phyloP scores from a whole-genome alignment of 1,140 invertebrate genomes.

The Sitophilus oryzae region DNA sequence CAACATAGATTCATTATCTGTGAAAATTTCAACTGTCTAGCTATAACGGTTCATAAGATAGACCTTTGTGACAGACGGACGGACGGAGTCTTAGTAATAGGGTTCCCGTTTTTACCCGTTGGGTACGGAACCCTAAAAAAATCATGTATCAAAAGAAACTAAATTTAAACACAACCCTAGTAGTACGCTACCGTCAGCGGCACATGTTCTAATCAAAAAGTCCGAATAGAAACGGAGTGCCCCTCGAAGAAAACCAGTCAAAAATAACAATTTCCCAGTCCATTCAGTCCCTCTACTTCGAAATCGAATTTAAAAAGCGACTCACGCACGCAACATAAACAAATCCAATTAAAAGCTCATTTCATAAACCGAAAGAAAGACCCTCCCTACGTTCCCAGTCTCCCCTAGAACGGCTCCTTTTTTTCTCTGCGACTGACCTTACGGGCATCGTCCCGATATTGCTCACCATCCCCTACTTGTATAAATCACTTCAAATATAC shows the following conservation, averaged over 20 bases:
- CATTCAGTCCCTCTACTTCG: conserved; percentile 24
- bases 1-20: no score
- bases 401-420: no score
- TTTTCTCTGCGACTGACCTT: neutral
- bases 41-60: no score
- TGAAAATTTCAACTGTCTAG: no score
- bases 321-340: conserved; percentile 29
- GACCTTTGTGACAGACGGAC: no score
- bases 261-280: conserved; percentile 29
- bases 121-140: no score
- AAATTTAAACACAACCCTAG: no score
- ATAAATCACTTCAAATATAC: no score
- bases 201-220: conserved; percentile 8
- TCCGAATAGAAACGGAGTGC: conserved; percentile 1
- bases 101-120: no score
- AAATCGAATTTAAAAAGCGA: conserved; percentile 26
- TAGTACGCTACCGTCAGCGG: neutral
- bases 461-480: neutral
- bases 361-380: conserved; percentile 20
- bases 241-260: neutral
- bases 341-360: conserved; percentile 30
- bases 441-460: neutral
- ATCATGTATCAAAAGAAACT: no score
- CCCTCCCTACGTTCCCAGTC: neutral
- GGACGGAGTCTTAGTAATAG: no score